These are phyloP conservation scores for Panagrolaimus sp. DNA, from an alignment of 1,140 invertebrate species.

Conservation along the genomic window DNA sequence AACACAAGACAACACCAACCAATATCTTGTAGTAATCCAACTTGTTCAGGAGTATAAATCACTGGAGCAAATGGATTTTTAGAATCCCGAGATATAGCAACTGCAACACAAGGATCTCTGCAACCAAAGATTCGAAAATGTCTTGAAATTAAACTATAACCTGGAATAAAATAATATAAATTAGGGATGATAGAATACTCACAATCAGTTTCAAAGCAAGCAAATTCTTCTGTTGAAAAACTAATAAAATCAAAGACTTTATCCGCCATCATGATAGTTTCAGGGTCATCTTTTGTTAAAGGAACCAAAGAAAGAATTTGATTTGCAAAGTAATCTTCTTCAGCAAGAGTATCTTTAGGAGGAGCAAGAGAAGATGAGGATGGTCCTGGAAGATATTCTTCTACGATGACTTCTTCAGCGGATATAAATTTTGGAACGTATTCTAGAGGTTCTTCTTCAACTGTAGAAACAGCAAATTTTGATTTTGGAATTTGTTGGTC, in stretches of 20 bases:
- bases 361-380: no score
- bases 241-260: background rate
- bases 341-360: background rate
- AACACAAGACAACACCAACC: background rate
- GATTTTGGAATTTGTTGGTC: no score
- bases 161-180: background rate
- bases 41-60: background rate
- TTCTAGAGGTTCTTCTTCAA: no score
- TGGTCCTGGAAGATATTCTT: background rate
- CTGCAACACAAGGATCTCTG: background rate
- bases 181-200: background rate
- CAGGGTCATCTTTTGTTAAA: background rate
- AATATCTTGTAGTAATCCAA: background rate
- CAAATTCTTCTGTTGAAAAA: background rate
- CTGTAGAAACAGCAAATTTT: no score
- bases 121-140: background rate
- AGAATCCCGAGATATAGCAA: background rate
- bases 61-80: background rate
- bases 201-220: constrained; percentile 12
- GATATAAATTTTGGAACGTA: background rate
- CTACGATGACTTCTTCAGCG: background rate
- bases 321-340: background rate
- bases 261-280: background rate
- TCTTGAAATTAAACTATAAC: background rate
- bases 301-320: background rate